Base-by-base conservation (phyloP, 2,888 invertebrate genomes). In the Torymus auratus region DNA sequence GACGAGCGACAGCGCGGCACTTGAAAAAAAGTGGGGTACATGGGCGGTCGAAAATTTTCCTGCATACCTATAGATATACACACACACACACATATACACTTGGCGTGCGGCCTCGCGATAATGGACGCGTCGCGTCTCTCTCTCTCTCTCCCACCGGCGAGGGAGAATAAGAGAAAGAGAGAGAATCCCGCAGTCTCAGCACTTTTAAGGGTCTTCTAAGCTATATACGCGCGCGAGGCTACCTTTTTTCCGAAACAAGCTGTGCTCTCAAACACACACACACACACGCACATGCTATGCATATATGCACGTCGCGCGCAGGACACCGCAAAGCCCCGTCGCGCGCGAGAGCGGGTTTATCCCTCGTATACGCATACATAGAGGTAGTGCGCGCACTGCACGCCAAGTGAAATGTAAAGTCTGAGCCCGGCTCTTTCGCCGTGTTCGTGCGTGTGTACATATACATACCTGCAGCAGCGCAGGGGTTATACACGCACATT, bases 171-270 rank as follows among this genome's bases (percentile, higher is more conserved):
- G 15, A 62, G 28, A 20, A 17, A 62, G 13, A 20, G 55, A n/a
- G 13, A 4, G 2, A 28, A 28, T 28, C 28, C 28, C 28, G 28
- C 28, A 28, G 5, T 50, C 56, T 75, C 74, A 75, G 74, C 74
- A 75, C n/a, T 75, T 75, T 75, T 67, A 67, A 75, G 67, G 74
- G 74, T 75, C 74, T 75, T 75, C 74, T 58, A 67, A 69, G 62
- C 50, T 60, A 28, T 28, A 28, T 28, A 28, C 28, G 28, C 28
- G 11, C 20, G 67, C 17, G 50, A 41, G 12, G 58, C 58, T n/a
- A 14, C 41, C 15, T 28, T 41, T 13, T 41, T 53, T 17, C 28
- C 65, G 64, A 14, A 41, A 50, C 61, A 53, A 60, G 28, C 28
- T 28, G 28, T 4, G 3, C 67, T 75, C 67, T 75, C 67, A 65